A percentile compares a stretch with the other conserved stretches of the same genome.
phyloP scores from a whole-genome alignment of 2,113 vertebrate species.

The Cebidichthys violaceus region DNA sequence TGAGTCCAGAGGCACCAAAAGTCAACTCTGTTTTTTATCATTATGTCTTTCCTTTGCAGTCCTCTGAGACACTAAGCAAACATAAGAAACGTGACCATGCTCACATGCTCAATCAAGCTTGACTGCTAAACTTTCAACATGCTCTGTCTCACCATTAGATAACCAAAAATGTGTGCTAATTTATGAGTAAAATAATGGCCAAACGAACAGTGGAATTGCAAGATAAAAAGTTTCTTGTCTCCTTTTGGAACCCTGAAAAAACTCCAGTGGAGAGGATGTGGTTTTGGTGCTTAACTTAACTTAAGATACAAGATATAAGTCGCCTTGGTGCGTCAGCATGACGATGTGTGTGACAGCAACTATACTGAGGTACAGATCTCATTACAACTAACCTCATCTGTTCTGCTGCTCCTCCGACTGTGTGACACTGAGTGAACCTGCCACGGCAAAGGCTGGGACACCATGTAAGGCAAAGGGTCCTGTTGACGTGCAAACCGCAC shows the following conservation, averaged over 20 bases:
- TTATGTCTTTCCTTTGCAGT: neutral
- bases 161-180: neutral
- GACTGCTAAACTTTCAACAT: conserved; percentile 27
- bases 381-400: conserved; percentile 81
- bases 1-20: neutral
- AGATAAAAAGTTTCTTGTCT: neutral
- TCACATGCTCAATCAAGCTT: conserved; percentile 42
- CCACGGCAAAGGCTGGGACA: conserved; percentile 90
- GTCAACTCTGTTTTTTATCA: neutral
- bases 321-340: neutral
- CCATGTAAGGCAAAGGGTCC: conserved; percentile 86
- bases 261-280: neutral
- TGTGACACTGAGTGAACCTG: conserved; percentile 88
- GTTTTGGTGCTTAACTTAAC: no score
- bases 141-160: neutral
- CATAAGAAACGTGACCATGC: conserved; percentile 4
- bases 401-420: conserved; percentile 85
- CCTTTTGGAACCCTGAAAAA: neutral
- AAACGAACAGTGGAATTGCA: neutral
- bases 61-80: neutral
- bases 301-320: no score
- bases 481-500: conserved; percentile 71
- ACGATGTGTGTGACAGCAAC: neutral
- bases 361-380: neutral
- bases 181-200: neutral